A percentile compares a stretch with the other conserved stretches of the same genome.
phyloP scores from a whole-genome alignment of 2,888 invertebrate species.

The Epistrophella euchroma region DNA sequence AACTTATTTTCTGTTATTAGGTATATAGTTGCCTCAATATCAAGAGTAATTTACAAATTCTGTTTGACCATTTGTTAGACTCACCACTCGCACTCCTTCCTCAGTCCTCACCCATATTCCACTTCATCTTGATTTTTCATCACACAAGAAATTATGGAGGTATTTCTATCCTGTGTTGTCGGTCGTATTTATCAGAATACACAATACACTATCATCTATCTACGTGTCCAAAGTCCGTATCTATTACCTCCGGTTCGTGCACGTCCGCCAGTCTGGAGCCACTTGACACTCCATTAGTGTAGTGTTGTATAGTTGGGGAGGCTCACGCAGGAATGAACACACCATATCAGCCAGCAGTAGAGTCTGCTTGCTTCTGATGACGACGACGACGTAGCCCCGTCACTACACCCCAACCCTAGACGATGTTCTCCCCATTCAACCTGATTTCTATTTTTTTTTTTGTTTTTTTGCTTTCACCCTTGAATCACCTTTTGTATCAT shows the following conservation, averaged over 20 bases:
- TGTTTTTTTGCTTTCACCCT: conserved; percentile 39
- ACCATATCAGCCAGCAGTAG: conserved; percentile 12
- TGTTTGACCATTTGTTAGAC: conserved; percentile 49
- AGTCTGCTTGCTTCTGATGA: conserved; percentile 41
- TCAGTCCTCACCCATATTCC: conserved; percentile 19
- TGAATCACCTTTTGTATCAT: conserved; percentile 69
- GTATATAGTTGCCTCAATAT: conserved; percentile 12
- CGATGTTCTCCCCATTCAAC: conserved; percentile 32
- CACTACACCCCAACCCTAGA: conserved; percentile 19
- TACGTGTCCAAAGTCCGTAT: conserved; percentile 74
- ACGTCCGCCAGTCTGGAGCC: conserved; percentile 76
- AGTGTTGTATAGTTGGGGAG: conserved; percentile 59
- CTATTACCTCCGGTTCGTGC: conserved; percentile 72
- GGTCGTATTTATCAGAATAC: conserved; percentile 41
- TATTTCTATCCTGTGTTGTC: conserved; percentile 14
- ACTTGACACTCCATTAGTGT: conserved; percentile 75
- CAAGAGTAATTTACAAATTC: conserved; percentile 47
- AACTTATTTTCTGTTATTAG: conserved; percentile 25
- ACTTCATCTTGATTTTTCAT: conserved; percentile 34
- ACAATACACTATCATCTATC: conserved; percentile 72
- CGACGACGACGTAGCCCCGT: too few species aligned
- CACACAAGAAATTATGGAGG: conserved; percentile 43
- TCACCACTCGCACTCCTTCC: too few species aligned
- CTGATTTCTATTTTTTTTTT: conserved; percentile 45
- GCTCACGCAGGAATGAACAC: conserved; percentile 75